Percentiles rank a stretch among this genome's conserved stretches.
Conservation (phyloP, 2,113 vertebrate species). For the Melanocharis versteri region DNA sequence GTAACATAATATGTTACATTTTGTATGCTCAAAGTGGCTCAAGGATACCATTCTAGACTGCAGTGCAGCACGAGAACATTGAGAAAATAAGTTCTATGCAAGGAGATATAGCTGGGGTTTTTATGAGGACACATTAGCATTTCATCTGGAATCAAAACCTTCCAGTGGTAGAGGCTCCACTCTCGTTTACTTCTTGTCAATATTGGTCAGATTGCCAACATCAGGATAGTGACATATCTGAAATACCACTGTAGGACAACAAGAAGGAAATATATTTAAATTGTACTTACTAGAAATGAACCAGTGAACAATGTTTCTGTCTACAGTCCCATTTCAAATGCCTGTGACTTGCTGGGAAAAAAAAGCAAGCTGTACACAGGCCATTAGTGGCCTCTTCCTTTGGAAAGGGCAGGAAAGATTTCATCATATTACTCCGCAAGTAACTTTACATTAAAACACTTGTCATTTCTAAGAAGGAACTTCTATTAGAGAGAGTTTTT, state of each 20-base stretch:
- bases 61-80: neutral
- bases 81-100: neutral
- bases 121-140: neutral
- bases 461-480: neutral
- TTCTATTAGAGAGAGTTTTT: neutral
- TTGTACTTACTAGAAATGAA: neutral
- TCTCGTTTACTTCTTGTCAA: neutral
- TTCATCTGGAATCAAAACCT: neutral
- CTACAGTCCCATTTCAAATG: neutral
- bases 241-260: neutral
- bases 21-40: neutral
- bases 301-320: neutral
- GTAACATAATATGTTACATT: neutral
- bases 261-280: neutral
- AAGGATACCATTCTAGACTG: neutral
- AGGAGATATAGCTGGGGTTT: neutral
- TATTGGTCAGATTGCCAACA: neutral
- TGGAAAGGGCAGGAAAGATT: neutral
- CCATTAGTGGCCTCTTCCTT: neutral
- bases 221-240: neutral
- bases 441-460: neutral
- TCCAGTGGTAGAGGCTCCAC: neutral
- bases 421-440: neutral
- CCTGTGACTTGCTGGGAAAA: neutral
- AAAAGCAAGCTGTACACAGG: neutral